Evolutionary conservation across 2,888 invertebrate species (phyloP), one percentile per base, ranked within the genome.

Genomic region (Meliscaeva auricollis): DNA sequence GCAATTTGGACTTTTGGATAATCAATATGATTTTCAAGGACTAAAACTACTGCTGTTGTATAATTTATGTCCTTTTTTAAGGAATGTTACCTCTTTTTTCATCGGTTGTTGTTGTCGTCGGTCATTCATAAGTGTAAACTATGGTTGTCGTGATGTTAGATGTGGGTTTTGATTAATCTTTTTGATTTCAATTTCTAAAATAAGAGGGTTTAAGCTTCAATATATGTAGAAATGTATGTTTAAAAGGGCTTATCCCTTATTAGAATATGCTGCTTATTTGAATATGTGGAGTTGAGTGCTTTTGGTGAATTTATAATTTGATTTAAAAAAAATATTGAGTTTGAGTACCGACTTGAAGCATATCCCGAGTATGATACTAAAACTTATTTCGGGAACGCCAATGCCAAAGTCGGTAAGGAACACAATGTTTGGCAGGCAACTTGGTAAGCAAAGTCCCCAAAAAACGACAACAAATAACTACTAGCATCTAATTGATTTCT

Each of bases 251-350:
- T 52, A 32, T 60, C 38, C 26, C 32, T 56, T 66, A 50, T 68
- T 58, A 4, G n/a, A 52, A n/a, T 26, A 60, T 46, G 38, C 1
- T 15, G 8, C 38, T 44, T 6, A 66, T 30, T 46, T 13, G 48
- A 11, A 35, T 50, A 68, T 68, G 58, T 50, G 17, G 41, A 60
- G 74, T 69, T 80, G 75, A 80, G 80, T 74, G 80, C 54, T 77
- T 74, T 69, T 74, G 80, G 69, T 80, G 56, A 80, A 80, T 80
- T 74, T 69, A 41, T 74, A 80, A 80, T 80, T 79, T 58, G 15
- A 50, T 66, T 41, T 22, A 11, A 2, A 22, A 52, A 54, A 22
- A 17, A 26, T 2, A 26, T 26, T 26, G 26, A 4, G 26, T 26
- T 26, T 8, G 15, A n/a, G n/a, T n/a, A n/a, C n/a, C n/a, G n/a